Conservation (phyloP, 2,113 vertebrate species). For the Hyla sarda region DNA sequence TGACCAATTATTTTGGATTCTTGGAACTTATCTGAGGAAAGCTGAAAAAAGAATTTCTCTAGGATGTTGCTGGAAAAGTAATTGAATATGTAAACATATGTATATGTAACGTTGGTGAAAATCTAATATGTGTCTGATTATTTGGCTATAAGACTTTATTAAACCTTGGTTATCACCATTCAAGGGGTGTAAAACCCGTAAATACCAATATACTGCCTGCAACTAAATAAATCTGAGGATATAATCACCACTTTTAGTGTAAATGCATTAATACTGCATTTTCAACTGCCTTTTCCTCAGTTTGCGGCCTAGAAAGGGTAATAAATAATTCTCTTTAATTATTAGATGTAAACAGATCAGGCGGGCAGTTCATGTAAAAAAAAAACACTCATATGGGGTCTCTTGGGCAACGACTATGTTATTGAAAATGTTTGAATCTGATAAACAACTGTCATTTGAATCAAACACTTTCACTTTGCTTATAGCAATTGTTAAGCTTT, state of each 20-base stretch:
- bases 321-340: constrained; percentile 57
- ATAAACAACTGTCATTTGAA: constrained; percentile 57
- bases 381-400: constrained; percentile 36
- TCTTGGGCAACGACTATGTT: constrained; percentile 28
- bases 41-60: too few species aligned
- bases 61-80: not conserved
- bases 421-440: constrained; percentile 54
- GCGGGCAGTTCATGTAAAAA: constrained; percentile 37
- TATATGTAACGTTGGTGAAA: not conserved
- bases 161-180: not conserved
- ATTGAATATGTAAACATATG: not conserved
- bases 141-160: not conserved
- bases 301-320: constrained; percentile 34
- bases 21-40: too few species aligned
- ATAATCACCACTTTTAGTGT: constrained; percentile 1
- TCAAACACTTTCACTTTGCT: constrained; percentile 54
- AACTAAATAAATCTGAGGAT: not conserved
- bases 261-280: constrained; percentile 19
- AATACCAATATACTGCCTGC: not conserved
- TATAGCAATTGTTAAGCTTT: constrained; percentile 47
- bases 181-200: not conserved
- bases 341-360: constrained; percentile 47
- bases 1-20: too few species aligned
- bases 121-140: not conserved
- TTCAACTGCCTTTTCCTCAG: constrained; percentile 9